These are phyloP conservation scores for Cephus nigrinus DNA, from an alignment of 2,888 invertebrate species.

Conservation along the genomic window DNA sequence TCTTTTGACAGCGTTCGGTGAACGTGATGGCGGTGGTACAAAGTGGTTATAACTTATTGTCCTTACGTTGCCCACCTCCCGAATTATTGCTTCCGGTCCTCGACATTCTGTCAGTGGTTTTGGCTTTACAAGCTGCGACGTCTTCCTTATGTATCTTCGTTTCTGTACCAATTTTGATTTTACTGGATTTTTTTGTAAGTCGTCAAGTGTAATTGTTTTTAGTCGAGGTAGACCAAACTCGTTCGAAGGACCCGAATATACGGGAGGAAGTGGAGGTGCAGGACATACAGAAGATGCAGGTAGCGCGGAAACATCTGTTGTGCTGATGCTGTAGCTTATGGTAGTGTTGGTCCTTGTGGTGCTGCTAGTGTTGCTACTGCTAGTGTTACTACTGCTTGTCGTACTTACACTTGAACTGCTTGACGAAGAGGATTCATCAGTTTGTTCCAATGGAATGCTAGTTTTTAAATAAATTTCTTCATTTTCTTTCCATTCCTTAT, in stretches of 20 bases:
- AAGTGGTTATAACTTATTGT: constrained; percentile 43
- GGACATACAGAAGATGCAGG: background rate
- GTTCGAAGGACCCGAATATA: no score
- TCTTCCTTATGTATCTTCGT: no score
- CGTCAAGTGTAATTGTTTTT: constrained; percentile 18
- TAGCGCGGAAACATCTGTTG: background rate
- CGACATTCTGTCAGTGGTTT: constrained; percentile 14
- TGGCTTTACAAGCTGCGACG: background rate
- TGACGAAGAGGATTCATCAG: no score
- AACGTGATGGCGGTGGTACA: background rate
- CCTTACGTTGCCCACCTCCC: constrained; percentile 39
- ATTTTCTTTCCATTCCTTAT: no score
- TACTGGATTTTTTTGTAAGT: constrained; percentile 5
- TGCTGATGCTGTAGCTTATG: background rate
- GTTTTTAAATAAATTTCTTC: no score
- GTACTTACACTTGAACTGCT: no score
- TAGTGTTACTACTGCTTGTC: no score
- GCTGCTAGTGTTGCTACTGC: no score
- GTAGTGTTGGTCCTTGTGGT: no score
- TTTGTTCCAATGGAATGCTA: no score
- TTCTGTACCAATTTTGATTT: no score
- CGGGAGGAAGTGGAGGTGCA: background rate
- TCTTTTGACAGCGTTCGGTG: constrained; percentile 16
- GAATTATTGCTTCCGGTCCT: constrained; percentile 16
- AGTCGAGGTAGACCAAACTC: constrained; percentile 17